Evolutionary conservation across 2,888 invertebrate genomes (phyloP).

Genomic region (Philaethria dido): DNA sequence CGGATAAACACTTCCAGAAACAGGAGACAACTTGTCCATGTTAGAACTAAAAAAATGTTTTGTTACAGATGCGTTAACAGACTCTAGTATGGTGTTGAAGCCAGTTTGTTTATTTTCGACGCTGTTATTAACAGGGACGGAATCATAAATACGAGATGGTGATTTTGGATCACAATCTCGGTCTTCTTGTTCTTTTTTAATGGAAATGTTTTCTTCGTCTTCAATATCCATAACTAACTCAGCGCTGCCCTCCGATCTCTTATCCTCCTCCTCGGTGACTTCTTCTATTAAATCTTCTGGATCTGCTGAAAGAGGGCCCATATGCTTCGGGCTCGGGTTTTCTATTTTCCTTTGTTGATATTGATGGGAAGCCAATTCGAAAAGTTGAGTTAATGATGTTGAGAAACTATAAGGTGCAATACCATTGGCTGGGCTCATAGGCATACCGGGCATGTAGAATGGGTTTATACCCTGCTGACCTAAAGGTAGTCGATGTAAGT

Average conservation of each 20-base stretch:
- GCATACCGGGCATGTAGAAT: constrained; percentile 85
- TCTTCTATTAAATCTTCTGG: constrained; percentile 86
- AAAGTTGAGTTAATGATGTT: constrained; percentile 85
- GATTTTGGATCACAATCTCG: constrained; percentile 57
- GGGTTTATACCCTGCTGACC: constrained; percentile 84
- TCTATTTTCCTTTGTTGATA: constrained; percentile 76
- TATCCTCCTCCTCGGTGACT: constrained; percentile 84
- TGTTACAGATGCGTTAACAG: constrained; percentile 89
- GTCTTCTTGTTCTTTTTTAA: constrained; percentile 77
- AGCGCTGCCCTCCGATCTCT: constrained; percentile 79
- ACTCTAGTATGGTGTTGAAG: constrained; percentile 89
- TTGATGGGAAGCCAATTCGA: constrained; percentile 83
- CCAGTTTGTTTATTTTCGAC: constrained; percentile 83
- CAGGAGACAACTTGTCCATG: constrained; percentile 86
- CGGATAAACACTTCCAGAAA: constrained; percentile 75
- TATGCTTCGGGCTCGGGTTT: constrained; percentile 62
- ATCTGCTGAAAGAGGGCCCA: constrained; percentile 65
- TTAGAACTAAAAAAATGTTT: constrained; percentile 89
- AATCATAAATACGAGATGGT: constrained; percentile 58
- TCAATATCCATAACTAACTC: constrained; percentile 89
- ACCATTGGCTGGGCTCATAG: constrained; percentile 75
- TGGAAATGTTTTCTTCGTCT: constrained; percentile 77
- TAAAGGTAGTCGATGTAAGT: constrained; percentile 76
- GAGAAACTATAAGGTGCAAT: constrained; percentile 82
- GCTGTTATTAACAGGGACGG: constrained; percentile 66